Conservation (phyloP, 2,797 vertebrate genomes). For the Tragopan temminckii region DNA sequence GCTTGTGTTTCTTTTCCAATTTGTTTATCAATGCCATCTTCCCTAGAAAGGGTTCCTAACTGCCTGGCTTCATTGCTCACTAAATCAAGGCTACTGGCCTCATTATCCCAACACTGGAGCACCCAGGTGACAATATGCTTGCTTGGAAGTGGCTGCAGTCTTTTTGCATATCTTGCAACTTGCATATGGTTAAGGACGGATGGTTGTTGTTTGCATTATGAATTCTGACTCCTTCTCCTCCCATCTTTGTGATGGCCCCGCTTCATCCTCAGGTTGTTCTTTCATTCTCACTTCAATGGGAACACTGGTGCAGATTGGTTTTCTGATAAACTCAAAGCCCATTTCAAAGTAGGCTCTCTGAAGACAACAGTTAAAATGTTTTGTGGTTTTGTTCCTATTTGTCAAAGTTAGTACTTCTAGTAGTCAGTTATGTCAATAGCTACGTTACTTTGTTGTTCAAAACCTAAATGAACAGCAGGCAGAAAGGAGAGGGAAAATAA, state of each 20-base stretch:
- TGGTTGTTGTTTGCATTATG: not conserved
- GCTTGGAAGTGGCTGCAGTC: not conserved
- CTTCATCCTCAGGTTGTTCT: not conserved
- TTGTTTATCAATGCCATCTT: not conserved
- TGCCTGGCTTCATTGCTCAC: not conserved
- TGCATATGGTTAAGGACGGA: not conserved
- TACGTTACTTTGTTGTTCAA: not conserved
- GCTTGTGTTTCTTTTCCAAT: not conserved
- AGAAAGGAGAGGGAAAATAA: not conserved
- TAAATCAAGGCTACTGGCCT: not conserved
- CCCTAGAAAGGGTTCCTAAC: not conserved
- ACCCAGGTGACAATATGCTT: not conserved
- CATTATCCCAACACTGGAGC: not conserved
- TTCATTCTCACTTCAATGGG: not conserved
- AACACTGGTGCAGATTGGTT: not conserved
- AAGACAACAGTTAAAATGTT: not conserved
- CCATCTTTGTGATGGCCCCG: too few species aligned
- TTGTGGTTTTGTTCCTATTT: not conserved
- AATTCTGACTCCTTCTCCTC: not conserved
- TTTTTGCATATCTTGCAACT: not conserved
- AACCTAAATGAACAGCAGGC: not conserved
- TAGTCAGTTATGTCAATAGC: not conserved
- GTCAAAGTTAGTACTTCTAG: not conserved
- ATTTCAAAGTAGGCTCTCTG: not conserved
- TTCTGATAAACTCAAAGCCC: not conserved